These are phyloP conservation scores for Eupithecia subumbrata DNA, from an alignment of 2,888 invertebrate genomes.

Conservation along the genomic window DNA sequence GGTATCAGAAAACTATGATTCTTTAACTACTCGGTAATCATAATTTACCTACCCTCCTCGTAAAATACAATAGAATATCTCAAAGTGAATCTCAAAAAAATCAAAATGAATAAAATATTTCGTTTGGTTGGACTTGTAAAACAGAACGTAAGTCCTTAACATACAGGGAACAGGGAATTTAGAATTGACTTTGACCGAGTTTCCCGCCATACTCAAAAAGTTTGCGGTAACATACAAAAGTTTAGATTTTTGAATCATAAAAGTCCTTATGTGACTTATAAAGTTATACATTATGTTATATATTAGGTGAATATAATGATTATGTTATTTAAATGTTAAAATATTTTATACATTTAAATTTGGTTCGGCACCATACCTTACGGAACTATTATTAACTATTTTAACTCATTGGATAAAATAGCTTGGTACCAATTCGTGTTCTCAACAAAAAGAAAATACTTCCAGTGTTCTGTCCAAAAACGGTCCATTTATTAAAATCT, in stretches of 20 bases:
- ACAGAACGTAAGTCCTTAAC: conserved; percentile 42
- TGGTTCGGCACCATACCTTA: no score
- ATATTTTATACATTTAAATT: no score
- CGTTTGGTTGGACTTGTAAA: conserved; percentile 29
- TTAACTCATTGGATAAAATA: no score
- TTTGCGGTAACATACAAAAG: not conserved
- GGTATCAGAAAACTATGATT: not conserved
- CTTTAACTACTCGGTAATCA: not conserved
- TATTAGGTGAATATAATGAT: not conserved
- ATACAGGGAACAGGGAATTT: conserved; percentile 35
- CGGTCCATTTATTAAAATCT: not conserved
- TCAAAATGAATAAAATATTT: conserved; percentile 29
- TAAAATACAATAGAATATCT: not conserved
- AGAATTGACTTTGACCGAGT: conserved; percentile 15
- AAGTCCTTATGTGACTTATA: not conserved
- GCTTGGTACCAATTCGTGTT: not conserved
- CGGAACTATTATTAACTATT: no score
- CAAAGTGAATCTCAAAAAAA: conserved; percentile 8
- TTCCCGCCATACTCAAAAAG: not conserved
- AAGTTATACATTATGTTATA: no score
- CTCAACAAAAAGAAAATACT: no score
- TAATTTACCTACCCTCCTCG: not conserved
- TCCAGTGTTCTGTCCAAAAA: no score
- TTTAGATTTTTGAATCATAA: not conserved
- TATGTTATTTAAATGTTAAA: not conserved